Conservation (phyloP, 2,113 vertebrate species). For the Carassius auratus region DNA sequence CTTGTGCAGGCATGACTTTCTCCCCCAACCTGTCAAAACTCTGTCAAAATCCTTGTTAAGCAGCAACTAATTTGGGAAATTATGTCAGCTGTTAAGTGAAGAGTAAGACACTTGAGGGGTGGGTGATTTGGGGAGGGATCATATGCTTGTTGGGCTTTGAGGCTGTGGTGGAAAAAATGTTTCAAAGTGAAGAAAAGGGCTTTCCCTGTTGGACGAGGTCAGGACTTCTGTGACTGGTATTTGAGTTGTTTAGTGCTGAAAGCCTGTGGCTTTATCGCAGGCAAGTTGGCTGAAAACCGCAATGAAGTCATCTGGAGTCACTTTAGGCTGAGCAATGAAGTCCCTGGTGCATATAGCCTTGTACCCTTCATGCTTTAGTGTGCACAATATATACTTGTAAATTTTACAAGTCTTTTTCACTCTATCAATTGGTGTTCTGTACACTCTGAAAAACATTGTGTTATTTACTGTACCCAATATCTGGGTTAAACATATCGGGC, state of each 20-base stretch:
- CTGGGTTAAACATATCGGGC: too few relatives aligned
- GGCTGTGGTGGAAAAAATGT: slow-evolving; percentile 59
- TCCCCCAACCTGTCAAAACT: slow-evolving; percentile 76
- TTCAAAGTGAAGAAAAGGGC: slow-evolving; percentile 62
- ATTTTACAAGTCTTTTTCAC: slow-evolving; percentile 46
- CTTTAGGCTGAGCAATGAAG: slow-evolving; percentile 51
- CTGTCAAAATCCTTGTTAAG: slow-evolving; percentile 80
- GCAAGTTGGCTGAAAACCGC: slow-evolving; percentile 63
- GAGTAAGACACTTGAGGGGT: slow-evolving; percentile 67
- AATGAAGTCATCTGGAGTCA: slow-evolving; percentile 66
- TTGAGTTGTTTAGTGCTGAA: slow-evolving; percentile 63
- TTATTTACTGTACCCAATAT: too few relatives aligned
- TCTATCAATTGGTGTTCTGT: slow-evolving; percentile 49
- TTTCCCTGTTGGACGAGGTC: slow-evolving; percentile 65
- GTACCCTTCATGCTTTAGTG: slow-evolving; percentile 54
- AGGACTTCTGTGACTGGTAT: slow-evolving; percentile 65
- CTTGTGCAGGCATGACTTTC: slow-evolving; percentile 82
- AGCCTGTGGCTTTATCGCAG: slow-evolving; percentile 60
- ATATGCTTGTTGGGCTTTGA: slow-evolving; percentile 26
- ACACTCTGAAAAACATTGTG: slow-evolving; percentile 50
- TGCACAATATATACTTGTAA: slow-evolving; percentile 57
- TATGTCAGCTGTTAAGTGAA: slow-evolving; percentile 80
- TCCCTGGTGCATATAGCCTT: slow-evolving; percentile 44
- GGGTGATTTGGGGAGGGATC: slow-evolving; percentile 14
- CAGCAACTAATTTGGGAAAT: slow-evolving; percentile 77